Base-by-base conservation (phyloP, 2,797 vertebrate species). In the Chelon auratus region DNA sequence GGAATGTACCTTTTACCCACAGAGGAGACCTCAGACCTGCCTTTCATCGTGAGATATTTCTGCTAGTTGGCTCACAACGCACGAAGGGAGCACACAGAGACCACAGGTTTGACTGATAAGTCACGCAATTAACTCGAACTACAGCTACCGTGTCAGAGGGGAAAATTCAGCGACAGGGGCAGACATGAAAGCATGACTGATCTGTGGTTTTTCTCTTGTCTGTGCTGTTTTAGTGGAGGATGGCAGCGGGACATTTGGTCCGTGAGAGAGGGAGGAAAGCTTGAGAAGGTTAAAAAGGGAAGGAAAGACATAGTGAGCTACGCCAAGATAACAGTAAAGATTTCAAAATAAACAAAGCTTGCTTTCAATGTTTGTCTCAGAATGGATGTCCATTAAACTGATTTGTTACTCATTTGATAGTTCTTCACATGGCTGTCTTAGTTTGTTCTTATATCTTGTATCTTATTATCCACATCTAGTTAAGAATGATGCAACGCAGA, bases 111-210 rank as follows among this genome's bases (percentile, higher is more conserved):
- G 62, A 68, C 18, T 70, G 62, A 74, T 33, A 65, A 69, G 59
- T 14, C 36, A 12, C 0, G 7, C 55, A 55, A 48, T 62, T 45
- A 72, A 20, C 45, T 18, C n/a, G 18, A 18, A 48, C 53, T 48
- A 39, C 77, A 1, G 3, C 68, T 48, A 22, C 57, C 5, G 11
- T 62, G 72, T 70, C 58, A 30, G 56, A 58, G 13, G 36, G 24
- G 43, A 60, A 79, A 76, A 82, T 72, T 22, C 48, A 55, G 66
- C 57, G 58, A 72, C 77, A 82, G 68, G 77, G 78, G 77, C 63
- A 48, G 51, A 3, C 11, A 30, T 8, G 30, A 39, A 33, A 75
- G 42, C 15, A 1, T 63, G 62, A 79, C 77, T 63, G 63, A 64
- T 55, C 56, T 83, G 87, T 63, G 78, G 72, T 68, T 70, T 71